These are phyloP conservation scores for Apantesis nais DNA, from an alignment of 2,888 invertebrate genomes.

Conservation along the genomic window DNA sequence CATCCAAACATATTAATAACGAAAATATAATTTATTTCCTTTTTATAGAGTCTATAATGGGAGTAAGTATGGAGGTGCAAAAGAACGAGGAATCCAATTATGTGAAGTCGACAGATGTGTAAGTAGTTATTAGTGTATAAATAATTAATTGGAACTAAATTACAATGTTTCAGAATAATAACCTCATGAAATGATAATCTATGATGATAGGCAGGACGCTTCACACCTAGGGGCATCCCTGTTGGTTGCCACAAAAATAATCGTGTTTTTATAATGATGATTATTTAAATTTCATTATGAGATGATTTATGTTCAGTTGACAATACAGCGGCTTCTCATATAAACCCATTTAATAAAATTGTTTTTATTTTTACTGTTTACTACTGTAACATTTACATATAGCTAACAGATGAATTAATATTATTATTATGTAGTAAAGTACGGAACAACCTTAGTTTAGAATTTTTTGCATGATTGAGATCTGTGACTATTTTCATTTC, in stretches of 20 bases:
- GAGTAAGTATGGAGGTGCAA: slow-evolving; percentile 90
- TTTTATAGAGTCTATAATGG: slow-evolving; percentile 93
- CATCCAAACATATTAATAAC: neutral
- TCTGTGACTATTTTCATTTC: neutral
- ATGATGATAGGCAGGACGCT: neutral
- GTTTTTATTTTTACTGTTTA: neutral
- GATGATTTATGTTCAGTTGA: too few species aligned
- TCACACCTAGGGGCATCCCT: neutral
- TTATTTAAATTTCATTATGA: too few species aligned
- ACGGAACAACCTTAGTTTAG: neutral
- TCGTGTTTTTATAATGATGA: too few species aligned
- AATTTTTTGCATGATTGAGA: neutral
- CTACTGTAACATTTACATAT: neutral
- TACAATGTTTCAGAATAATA: neutral
- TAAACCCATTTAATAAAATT: too few species aligned
- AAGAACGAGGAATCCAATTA: slow-evolving; percentile 88
- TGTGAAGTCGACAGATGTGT: slow-evolving; percentile 90
- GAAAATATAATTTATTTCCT: neutral
- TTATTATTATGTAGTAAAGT: neutral
- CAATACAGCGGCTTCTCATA: too few species aligned
- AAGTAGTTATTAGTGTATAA: slow-evolving; percentile 59
- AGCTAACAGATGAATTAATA: neutral
- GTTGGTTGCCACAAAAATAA: neutral
- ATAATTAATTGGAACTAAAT: neutral
- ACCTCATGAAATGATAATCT: too few species aligned